These are phyloP conservation scores for Nothobranchius kuhntae DNA, from an alignment of 2,113 vertebrate species.

Conservation along the genomic window DNA sequence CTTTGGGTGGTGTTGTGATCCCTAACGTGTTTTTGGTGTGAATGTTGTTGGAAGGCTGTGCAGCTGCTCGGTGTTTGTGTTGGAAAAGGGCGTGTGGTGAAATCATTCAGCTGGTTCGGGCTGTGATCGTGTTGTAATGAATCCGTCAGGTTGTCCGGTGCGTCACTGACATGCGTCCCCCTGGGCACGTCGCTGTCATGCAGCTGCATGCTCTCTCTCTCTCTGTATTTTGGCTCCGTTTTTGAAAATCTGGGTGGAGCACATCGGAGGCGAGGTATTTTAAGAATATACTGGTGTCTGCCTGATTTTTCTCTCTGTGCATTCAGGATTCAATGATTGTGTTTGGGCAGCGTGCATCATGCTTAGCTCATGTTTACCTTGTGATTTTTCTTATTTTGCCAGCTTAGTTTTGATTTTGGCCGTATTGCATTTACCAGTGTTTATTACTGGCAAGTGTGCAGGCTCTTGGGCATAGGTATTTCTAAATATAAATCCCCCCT, in stretches of 20 bases:
- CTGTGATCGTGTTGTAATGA: neutral
- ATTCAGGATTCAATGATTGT: neutral
- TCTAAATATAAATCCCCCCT: neutral
- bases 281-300: conserved; percentile 2
- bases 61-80: conserved; percentile 1
- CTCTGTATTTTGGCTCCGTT: conserved; percentile 24
- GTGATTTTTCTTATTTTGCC: neutral
- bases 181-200: neutral
- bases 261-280: conserved; percentile 32
- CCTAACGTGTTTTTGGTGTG: neutral
- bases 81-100: conserved; percentile 5
- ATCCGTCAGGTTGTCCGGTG: neutral
- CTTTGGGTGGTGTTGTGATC: neutral
- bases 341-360: too few relatives aligned
- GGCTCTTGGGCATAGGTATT: neutral
- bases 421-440: neutral
- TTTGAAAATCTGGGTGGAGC: conserved; percentile 71
- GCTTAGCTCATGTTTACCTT: too few relatives aligned
- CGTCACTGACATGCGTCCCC: neutral
- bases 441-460: conserved; percentile 1
- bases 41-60: neutral
- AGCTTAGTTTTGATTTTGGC: neutral
- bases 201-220: conserved; percentile 1
- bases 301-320: conserved; percentile 14
- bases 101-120: neutral